Evolutionary conservation across 1,140 invertebrate species (phyloP).

Genomic region (Microplitis demolitor): DNA sequence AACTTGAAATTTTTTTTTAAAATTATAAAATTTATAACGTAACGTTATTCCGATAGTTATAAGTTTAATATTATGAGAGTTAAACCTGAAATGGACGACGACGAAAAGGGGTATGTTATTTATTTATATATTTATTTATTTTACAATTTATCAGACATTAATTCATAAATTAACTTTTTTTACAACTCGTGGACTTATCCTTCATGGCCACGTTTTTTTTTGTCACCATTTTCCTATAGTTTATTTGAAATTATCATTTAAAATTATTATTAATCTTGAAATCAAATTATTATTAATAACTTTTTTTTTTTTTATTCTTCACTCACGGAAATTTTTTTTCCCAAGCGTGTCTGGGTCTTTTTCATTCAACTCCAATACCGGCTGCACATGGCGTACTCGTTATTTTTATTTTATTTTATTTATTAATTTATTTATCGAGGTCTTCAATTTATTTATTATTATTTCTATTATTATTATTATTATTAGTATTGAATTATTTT

Average conservation of each 20-base stretch:
- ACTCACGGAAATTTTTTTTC: neutral
- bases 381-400: constrained; percentile 13
- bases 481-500: neutral
- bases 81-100: constrained; percentile 65
- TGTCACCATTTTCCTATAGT: too few relatives aligned
- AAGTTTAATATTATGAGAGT: constrained; percentile 65
- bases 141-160: neutral
- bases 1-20: too few relatives aligned
- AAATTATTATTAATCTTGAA: too few relatives aligned
- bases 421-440: neutral
- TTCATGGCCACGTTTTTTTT: too few relatives aligned
- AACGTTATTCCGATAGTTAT: constrained; percentile 56
- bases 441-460: neutral
- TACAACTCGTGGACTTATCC: too few relatives aligned
- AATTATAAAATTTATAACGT: constrained; percentile 37
- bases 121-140: neutral
- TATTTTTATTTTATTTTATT: neutral
- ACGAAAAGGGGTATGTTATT: constrained; percentile 60
- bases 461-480: neutral
- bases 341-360: constrained; percentile 18
- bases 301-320: too few relatives aligned
- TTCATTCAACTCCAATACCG: constrained; percentile 19
- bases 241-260: too few relatives aligned
- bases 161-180: too few relatives aligned
- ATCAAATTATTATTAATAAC: too few relatives aligned